A percentile compares a stretch with the other conserved stretches of the same genome.
These are phyloP conservation scores for Phenganax stokvisi DNA, from an alignment of 92 coral and sea anemone species.

Conservation along the genomic window DNA sequence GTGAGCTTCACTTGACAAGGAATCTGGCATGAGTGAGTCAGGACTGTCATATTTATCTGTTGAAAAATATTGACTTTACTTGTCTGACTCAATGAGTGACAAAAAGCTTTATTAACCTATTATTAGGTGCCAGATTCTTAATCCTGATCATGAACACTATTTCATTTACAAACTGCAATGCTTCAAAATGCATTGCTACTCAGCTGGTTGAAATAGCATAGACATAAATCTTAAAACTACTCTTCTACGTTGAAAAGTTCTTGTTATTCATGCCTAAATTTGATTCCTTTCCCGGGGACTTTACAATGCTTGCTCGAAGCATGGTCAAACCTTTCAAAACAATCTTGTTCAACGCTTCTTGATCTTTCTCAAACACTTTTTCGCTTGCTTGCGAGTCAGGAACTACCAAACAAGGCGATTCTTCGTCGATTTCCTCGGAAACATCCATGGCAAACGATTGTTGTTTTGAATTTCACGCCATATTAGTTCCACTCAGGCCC, in stretches of 20 bases:
- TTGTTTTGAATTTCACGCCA: slow-evolving; percentile 6
- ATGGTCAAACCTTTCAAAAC: slow-evolving; percentile 8
- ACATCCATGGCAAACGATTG: slow-evolving; percentile 52
- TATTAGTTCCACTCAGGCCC: not conserved
- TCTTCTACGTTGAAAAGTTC: not conserved
- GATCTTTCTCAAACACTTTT: not conserved
- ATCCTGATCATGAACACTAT: too few relatives aligned
- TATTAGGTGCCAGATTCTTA: too few relatives aligned
- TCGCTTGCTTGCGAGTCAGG: slow-evolving; percentile 66
- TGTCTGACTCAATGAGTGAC: too few relatives aligned
- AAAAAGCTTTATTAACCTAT: too few relatives aligned
- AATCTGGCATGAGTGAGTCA: not conserved
- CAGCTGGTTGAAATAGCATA: too few relatives aligned
- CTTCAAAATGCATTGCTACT: too few relatives aligned
- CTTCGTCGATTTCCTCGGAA: slow-evolving; percentile 57
- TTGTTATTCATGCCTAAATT: not conserved
- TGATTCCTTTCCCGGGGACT: too few relatives aligned
- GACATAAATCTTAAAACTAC: not conserved
- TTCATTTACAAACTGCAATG: too few relatives aligned
- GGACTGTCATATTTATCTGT: not conserved
- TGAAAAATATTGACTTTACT: not conserved
- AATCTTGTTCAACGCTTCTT: slow-evolving; percentile 10
- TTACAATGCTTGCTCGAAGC: not conserved
- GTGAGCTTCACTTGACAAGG: not conserved
- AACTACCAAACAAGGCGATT: slow-evolving; percentile 78